These are phyloP conservation scores for Tenualosa thibaudeaui DNA, from an alignment of 2,797 vertebrate genomes.

Conservation along the genomic window DNA sequence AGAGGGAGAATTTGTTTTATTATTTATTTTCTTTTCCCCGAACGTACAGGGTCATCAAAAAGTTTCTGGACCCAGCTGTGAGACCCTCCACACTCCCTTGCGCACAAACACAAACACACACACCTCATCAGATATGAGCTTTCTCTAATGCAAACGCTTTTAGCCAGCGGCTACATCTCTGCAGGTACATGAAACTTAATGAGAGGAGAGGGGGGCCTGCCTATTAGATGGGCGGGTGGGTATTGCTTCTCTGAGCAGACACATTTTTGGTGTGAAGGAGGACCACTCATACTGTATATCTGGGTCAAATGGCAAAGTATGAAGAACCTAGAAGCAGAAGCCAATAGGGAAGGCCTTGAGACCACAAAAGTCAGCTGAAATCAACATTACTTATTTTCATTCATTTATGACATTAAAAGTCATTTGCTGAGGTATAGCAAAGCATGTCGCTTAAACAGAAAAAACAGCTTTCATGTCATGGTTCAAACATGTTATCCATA, in stretches of 20 bases:
- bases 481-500: background rate
- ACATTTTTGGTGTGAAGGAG: background rate
- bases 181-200: conserved; percentile 14
- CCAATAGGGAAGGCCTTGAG: too few species aligned
- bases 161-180: background rate
- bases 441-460: background rate
- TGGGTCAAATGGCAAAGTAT: background rate
- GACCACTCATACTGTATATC: background rate
- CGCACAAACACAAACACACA: background rate
- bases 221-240: background rate
- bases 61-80: background rate
- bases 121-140: background rate
- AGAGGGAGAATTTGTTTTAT: background rate
- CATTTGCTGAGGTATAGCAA: background rate
- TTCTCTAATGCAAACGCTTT: background rate
- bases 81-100: background rate
- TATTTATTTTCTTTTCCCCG: background rate
- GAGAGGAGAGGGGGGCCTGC: background rate
- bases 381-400: too few species aligned
- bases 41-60: conserved; percentile 28
- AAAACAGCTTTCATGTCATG: background rate
- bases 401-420: background rate
- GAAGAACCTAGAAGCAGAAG: background rate
- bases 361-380: too few species aligned
- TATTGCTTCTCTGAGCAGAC: background rate